These are phyloP conservation scores for Pycnonotus jocosus DNA, from an alignment of 2,113 vertebrate species.

Conservation along the genomic window DNA sequence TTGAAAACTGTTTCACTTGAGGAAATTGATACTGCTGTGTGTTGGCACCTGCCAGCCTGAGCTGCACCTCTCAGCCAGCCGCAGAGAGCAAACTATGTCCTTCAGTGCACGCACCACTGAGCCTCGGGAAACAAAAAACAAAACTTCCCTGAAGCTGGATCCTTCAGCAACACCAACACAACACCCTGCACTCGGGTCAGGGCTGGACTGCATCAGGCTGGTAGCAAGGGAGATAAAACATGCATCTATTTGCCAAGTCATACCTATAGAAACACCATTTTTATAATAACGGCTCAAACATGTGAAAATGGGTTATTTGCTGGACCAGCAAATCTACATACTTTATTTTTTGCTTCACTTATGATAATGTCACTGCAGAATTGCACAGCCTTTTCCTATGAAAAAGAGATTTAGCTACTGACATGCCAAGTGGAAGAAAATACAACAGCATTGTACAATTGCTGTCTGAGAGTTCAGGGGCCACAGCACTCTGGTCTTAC, in stretches of 20 bases:
- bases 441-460: not conserved
- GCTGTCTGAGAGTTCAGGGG: not conserved
- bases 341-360: not conserved
- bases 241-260: not conserved
- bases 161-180: not conserved
- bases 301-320: not conserved
- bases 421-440: not conserved
- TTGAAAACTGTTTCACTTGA: not conserved
- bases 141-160: not conserved
- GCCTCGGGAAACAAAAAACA: not conserved
- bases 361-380: not conserved
- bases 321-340: not conserved
- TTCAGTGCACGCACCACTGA: not conserved
- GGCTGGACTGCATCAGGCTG: not conserved
- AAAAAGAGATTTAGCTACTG: not conserved
- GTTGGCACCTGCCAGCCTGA: not conserved
- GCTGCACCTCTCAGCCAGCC: not conserved
- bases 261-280: not conserved
- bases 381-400: not conserved
- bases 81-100: not conserved
- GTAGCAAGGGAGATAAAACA: not conserved
- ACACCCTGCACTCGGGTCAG: rapidly evolving
- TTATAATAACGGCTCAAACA: not conserved
- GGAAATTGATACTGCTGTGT: not conserved
- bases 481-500: not conserved